A percentile compares a stretch with the other conserved stretches of the same genome.
Conservation (phyloP, 1,140 invertebrate genomes). For the Eriocheir sinensis region DNA sequence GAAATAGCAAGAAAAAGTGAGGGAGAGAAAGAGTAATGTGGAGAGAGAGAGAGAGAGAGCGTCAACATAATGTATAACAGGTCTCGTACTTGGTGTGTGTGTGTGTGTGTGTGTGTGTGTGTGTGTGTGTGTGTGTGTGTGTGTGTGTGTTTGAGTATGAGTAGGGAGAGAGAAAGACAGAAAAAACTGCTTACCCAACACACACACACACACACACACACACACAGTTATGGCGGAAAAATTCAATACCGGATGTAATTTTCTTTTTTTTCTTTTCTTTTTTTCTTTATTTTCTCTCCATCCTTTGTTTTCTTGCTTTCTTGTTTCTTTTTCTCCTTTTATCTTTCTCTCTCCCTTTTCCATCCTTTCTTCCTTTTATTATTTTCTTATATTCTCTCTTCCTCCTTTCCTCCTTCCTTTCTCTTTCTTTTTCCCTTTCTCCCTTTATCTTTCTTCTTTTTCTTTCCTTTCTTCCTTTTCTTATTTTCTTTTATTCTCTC, state of each 20-base stretch:
- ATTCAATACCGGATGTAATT: too few species aligned
- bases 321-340: background rate
- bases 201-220: background rate
- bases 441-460: background rate
- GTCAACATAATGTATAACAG: background rate
- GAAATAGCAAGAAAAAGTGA: too few species aligned
- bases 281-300: too few species aligned
- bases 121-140: slow-evolving; percentile 22
- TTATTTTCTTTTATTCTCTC: background rate
- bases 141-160: too few species aligned
- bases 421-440: background rate
- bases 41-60: slow-evolving; percentile 32
- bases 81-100: background rate
- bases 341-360: too few species aligned
- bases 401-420: background rate
- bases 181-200: background rate
- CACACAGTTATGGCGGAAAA: too few species aligned
- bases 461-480: background rate
- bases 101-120: slow-evolving; percentile 13
- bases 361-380: background rate
- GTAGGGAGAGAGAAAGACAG: slow-evolving; percentile 38
- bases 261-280: too few species aligned
- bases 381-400: background rate
- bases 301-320: background rate
- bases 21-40: background rate